phyloP scores from a whole-genome alignment of 2,113 vertebrate species.

The Chionomys nivalis region DNA sequence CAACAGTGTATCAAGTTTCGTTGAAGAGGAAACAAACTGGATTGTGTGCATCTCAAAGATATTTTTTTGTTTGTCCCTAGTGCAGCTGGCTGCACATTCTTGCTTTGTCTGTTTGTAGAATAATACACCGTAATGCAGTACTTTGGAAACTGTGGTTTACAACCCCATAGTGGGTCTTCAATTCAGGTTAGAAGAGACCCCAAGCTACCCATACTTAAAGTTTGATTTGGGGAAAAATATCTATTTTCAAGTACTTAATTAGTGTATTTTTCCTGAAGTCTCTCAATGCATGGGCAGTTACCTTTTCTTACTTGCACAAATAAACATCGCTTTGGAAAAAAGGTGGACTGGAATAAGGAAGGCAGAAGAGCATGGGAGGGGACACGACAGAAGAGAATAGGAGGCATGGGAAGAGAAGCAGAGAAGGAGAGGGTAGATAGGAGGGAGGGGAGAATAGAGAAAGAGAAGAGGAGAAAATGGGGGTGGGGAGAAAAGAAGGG shows the following conservation, averaged over 20 bases:
- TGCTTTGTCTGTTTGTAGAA: slow-evolving; percentile 11
- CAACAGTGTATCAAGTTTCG: not conserved
- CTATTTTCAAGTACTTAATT: slow-evolving; percentile 37
- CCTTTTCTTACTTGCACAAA: slow-evolving; percentile 51
- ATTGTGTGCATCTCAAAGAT: not conserved
- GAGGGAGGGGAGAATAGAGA: not conserved
- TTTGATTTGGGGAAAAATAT: slow-evolving; percentile 56
- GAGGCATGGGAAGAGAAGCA: not conserved
- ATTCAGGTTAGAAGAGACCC: slow-evolving; percentile 50
- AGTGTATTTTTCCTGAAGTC: slow-evolving; percentile 24
- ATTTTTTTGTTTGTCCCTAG: not conserved
- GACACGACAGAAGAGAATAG: not conserved
- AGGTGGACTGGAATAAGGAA: not conserved
- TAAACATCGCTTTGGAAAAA: slow-evolving; percentile 20
- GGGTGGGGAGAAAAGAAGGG: not conserved
- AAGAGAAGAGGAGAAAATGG: not conserved
- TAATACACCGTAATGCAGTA: not conserved
- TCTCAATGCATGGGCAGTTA: not conserved
- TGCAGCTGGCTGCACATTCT: not conserved
- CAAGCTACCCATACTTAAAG: slow-evolving; percentile 49
- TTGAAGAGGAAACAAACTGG: not conserved
- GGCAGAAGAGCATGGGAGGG: not conserved
- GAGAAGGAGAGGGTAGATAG: not conserved
- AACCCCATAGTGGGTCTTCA: not conserved
- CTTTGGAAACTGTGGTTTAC: slow-evolving; percentile 41